Conservation (phyloP, 1,140 invertebrate genomes). For the Diachasma alloeum region DNA sequence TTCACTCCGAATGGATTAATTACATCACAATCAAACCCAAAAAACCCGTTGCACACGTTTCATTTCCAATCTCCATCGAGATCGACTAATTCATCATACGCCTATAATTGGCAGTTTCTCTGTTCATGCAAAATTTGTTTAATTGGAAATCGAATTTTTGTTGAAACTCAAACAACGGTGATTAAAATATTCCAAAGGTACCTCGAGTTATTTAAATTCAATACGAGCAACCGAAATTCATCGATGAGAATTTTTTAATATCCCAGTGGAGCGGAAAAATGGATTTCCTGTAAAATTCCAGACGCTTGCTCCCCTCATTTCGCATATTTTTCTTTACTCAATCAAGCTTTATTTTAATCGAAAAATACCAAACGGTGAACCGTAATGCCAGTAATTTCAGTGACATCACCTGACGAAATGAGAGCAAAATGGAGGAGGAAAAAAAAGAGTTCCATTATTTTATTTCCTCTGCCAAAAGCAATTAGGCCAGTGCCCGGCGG, state of each 20-base stretch:
- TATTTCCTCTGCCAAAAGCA: slow-evolving; percentile 16
- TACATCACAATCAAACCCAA: not conserved
- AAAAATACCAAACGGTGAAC: slow-evolving; percentile 1
- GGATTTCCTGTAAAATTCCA: not conserved
- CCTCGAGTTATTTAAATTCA: not conserved
- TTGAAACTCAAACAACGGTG: not conserved
- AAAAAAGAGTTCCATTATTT: slow-evolving; percentile 1
- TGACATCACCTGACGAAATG: not conserved
- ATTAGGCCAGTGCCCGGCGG: not conserved
- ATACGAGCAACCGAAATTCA: not conserved
- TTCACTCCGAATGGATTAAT: not conserved
- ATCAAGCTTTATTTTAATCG: not conserved
- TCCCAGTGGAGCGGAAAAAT: not conserved
- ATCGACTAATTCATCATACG: not conserved
- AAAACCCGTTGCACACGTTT: not conserved
- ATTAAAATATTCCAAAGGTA: not conserved
- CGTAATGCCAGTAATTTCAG: not conserved
- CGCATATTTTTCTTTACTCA: not conserved
- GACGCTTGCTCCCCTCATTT: not conserved
- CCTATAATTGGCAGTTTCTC: not conserved
- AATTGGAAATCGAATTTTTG: not conserved
- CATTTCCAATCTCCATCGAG: not conserved
- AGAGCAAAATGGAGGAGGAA: not conserved
- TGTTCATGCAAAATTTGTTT: not conserved
- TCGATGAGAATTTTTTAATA: not conserved